phyloP scores from a whole-genome alignment of 2,888 invertebrate species.

The Andrena fulva region DNA sequence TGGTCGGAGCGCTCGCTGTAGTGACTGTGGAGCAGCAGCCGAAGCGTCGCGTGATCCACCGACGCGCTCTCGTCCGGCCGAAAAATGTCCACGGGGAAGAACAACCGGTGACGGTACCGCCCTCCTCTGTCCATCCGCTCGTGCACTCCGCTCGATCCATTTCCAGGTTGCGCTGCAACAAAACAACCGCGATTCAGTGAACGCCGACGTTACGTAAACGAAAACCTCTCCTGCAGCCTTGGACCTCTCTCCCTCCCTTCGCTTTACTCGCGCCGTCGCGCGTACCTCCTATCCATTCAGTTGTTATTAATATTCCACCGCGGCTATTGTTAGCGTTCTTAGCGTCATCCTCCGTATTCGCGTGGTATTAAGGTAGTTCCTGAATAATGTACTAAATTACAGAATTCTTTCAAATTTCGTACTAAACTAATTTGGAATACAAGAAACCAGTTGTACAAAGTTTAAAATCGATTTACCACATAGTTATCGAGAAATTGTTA shows the following conservation, averaged over 20 bases:
- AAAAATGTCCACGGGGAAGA: conserved; percentile 74
- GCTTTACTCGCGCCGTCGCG: neutral
- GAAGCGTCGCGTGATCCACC: conserved; percentile 85
- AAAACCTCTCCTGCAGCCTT: conserved; percentile 28
- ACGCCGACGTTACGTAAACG: conserved; percentile 49
- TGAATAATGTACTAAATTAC: too few relatives aligned
- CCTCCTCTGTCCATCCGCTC: conserved; percentile 13
- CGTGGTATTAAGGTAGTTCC: too few relatives aligned
- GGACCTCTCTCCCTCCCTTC: conserved; percentile 4
- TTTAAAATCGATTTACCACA: too few relatives aligned
- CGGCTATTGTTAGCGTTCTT: neutral
- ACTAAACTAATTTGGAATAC: too few relatives aligned
- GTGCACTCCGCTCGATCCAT: conserved; percentile 47
- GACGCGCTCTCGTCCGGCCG: conserved; percentile 54
- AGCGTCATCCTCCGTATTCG: too few relatives aligned
- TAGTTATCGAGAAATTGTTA: too few relatives aligned
- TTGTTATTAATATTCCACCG: neutral
- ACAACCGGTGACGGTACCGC: conserved; percentile 59
- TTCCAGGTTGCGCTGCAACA: conserved; percentile 75
- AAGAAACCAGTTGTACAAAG: too few relatives aligned
- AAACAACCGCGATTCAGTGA: conserved; percentile 30
- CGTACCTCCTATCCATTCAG: too few relatives aligned
- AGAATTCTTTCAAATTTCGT: too few relatives aligned
- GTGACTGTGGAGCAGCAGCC: conserved; percentile 81
- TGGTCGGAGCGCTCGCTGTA: conserved; percentile 43